Evolutionary conservation across 2,113 vertebrate species (phyloP), one percentile per base, ranked within the genome.

Genomic region (Nyctibius bracteatus): DNA sequence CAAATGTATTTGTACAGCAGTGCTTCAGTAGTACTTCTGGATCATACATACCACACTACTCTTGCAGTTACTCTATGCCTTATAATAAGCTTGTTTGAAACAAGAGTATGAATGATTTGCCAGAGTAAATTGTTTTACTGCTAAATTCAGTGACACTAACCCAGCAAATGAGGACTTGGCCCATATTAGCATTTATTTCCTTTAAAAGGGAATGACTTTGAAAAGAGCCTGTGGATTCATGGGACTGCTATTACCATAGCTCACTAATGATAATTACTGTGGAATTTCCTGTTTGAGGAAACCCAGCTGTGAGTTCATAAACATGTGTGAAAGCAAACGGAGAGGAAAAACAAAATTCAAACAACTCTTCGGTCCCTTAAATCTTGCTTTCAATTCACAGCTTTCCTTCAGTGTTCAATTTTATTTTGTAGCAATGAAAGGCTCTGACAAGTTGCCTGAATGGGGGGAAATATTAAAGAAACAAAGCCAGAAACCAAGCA

Each of bases 201-300:
- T 88, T 68, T 54, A 63, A 88, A 66, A 80, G 74, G 20, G 88
- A 81, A 81, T 66, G 68, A 65, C 67, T 86, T 74, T 57, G 84
- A 89, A 93, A 93, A 77, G 68, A 89, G 44, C 68, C 90, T 57
- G n/a, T 88, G 75, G 83, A 86, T 94, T 86, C 37, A 61, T 1
- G 1, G 35, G 21, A n/a, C 49, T 84, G 67, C 51, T 74, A 27
- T 89, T 84, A 86, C 84, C 68, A 75, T 77, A 85, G 93, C 67
- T 86, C 62, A 21, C 67, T 90, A 81, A 86, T 68, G 79, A 68
- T 85, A 94, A 94, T 84, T 93, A 71, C 61, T 8, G 1, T 81
- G 91, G 95, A 94, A 95, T 88, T 95, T 94, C 95, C 80, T 94
- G 72, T 73, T 83, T 73, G 68, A 91, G 86, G 77, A 96, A 92